Evolutionary conservation across 2,113 vertebrate genomes (phyloP).

Genomic region (Pseudopodoces humilis): DNA sequence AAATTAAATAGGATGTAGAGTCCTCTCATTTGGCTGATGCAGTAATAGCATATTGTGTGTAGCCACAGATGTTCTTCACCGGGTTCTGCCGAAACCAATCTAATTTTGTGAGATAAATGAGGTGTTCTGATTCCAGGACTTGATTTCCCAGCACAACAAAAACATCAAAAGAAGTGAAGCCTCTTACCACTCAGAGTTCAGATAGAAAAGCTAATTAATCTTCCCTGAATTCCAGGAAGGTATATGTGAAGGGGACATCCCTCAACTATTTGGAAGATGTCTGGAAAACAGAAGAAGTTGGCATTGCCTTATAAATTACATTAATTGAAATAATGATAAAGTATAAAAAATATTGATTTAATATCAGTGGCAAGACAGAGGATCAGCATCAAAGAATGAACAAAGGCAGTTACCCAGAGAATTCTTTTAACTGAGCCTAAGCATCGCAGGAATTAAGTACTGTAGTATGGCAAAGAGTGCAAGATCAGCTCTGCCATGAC

Average conservation of each 20-base stretch:
- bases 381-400: neutral
- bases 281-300: neutral
- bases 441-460: neutral
- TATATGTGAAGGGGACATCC: neutral
- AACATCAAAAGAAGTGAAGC: neutral
- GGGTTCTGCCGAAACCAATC: neutral
- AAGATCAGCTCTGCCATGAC: neutral
- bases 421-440: neutral
- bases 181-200: neutral
- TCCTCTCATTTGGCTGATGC: neutral
- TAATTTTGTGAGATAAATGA: conserved; percentile 27
- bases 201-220: neutral
- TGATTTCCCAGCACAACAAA: neutral
- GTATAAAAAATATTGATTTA: neutral
- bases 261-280: neutral
- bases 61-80: conserved; percentile 9
- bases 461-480: neutral
- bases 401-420: neutral
- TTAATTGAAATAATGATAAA: neutral
- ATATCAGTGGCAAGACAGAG: neutral
- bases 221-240: neutral
- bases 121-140: conserved; percentile 14
- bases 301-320: neutral
- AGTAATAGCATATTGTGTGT: neutral
- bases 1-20: neutral